These are phyloP conservation scores for Acleris literana DNA, from an alignment of 2,888 invertebrate genomes.

Conservation along the genomic window DNA sequence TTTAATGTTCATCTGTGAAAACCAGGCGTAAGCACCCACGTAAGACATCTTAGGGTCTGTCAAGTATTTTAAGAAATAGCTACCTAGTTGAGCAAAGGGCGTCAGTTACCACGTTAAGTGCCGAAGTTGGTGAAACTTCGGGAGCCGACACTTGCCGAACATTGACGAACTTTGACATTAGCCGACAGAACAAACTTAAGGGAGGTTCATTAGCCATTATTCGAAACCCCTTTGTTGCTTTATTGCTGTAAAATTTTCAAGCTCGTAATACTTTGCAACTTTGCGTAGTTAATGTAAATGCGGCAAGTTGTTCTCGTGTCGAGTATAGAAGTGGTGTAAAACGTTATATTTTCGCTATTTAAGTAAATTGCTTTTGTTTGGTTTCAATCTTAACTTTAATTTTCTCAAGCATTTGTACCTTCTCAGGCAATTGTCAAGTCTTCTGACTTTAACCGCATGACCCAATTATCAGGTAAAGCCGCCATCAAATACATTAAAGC, in stretches of 20 bases:
- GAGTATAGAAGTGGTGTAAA: not conserved
- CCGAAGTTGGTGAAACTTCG: slow-evolving; percentile 34
- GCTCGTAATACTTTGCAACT: slow-evolving; percentile 30
- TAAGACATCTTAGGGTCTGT: not conserved
- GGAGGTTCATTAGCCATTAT: slow-evolving; percentile 61
- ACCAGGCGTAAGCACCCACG: not conserved
- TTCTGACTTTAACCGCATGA: too few relatives aligned
- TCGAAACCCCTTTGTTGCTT: slow-evolving; percentile 55
- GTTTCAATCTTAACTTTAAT: too few relatives aligned
- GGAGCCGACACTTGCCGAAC: slow-evolving; percentile 28
- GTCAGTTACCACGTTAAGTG: slow-evolving; percentile 45
- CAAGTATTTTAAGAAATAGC: slow-evolving; percentile 31
- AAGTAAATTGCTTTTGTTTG: not conserved
- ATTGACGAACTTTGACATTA: slow-evolving; percentile 56
- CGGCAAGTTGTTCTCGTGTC: not conserved
- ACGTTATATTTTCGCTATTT: not conserved
- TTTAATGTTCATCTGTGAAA: not conserved
- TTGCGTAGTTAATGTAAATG: slow-evolving; percentile 19
- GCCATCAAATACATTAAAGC: too few relatives aligned
- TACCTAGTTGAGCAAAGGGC: slow-evolving; percentile 19
- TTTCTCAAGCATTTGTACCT: too few relatives aligned
- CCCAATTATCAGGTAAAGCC: too few relatives aligned
- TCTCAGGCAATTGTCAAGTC: too few relatives aligned
- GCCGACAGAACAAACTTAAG: slow-evolving; percentile 49
- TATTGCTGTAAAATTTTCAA: slow-evolving; percentile 48